phyloP scores from a whole-genome alignment of 2,797 vertebrate species.

The Chromis chromis region DNA sequence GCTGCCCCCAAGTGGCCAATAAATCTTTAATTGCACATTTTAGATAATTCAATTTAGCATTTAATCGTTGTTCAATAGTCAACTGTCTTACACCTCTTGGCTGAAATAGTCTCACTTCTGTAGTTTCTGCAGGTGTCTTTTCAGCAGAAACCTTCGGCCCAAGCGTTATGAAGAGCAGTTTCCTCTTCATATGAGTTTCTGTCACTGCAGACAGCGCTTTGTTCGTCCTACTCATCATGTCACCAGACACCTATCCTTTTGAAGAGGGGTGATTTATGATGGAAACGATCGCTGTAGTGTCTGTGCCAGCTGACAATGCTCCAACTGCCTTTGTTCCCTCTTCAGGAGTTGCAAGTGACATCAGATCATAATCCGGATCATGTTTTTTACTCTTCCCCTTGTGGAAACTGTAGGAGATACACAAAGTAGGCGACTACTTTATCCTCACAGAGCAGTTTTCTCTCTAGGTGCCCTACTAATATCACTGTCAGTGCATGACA shows the following conservation, averaged over 20 bases:
- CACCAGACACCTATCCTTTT: constrained; percentile 83
- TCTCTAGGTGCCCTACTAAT: constrained; percentile 23
- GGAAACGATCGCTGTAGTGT: constrained; percentile 88
- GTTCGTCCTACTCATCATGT: constrained; percentile 65
- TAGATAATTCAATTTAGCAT: too few species aligned
- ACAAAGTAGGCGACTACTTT: constrained; percentile 26
- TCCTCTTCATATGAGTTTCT: constrained; percentile 54
- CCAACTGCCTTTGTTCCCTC: constrained; percentile 62
- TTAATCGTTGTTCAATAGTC: too few species aligned
- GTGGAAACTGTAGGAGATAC: constrained; percentile 45
- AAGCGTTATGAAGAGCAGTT: constrained; percentile 14
- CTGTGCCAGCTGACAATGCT: constrained; percentile 73
- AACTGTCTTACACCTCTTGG: background rate
- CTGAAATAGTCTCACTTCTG: constrained; percentile 14
- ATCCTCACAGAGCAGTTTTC: constrained; percentile 18
- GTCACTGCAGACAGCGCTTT: constrained; percentile 64
- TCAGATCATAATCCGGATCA: constrained; percentile 55
- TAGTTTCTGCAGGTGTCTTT: constrained; percentile 19
- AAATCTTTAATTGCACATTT: too few species aligned
- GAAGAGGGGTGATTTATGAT: constrained; percentile 77
- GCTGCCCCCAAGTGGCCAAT: too few species aligned
- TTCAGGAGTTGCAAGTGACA: constrained; percentile 59
- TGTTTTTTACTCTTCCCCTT: constrained; percentile 52
- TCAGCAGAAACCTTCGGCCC: constrained; percentile 33
- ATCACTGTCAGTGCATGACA: constrained; percentile 46